Percentiles rank a stretch among this genome's conserved stretches.
phyloP scores from a whole-genome alignment of 2,113 vertebrate species.

The Alligator sinensis region DNA sequence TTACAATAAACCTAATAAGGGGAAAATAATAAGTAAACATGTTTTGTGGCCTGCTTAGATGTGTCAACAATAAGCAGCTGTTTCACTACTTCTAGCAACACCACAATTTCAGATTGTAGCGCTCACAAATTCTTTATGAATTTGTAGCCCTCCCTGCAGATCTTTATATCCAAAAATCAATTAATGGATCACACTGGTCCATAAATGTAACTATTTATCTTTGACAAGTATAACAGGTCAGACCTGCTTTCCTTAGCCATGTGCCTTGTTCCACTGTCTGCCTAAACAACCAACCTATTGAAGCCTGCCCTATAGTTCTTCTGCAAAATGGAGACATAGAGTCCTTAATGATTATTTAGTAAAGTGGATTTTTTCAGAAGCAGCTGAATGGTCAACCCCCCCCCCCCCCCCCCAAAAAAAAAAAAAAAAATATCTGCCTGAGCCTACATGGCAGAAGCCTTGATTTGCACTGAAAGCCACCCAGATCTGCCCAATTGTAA shows the following conservation, averaged over 20 bases:
- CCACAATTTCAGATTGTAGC: neutral
- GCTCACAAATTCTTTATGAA: neutral
- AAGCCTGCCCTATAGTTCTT: neutral
- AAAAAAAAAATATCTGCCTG: no score
- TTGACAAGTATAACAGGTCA: neutral
- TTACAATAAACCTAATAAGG: neutral
- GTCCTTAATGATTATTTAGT: slow-evolving; percentile 37
- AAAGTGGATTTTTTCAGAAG: slow-evolving; percentile 19
- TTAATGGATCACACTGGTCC: neutral
- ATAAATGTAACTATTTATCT: neutral
- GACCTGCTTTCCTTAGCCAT: neutral
- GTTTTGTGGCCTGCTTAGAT: neutral
- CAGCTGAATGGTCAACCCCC: neutral
- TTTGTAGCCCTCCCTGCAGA: neutral
- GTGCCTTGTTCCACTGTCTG: neutral
- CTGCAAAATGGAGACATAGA: neutral
- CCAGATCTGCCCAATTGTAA: no score
- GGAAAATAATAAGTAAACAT: neutral
- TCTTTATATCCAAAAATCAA: neutral
- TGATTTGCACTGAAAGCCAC: no score
- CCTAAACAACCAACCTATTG: neutral
- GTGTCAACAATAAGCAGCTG: neutral
- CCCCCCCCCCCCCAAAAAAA: no score
- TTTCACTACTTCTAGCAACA: neutral
- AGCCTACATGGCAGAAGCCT: no score